Conservation (phyloP, 2,113 vertebrate genomes). For the Pleuronectes platessa region DNA sequence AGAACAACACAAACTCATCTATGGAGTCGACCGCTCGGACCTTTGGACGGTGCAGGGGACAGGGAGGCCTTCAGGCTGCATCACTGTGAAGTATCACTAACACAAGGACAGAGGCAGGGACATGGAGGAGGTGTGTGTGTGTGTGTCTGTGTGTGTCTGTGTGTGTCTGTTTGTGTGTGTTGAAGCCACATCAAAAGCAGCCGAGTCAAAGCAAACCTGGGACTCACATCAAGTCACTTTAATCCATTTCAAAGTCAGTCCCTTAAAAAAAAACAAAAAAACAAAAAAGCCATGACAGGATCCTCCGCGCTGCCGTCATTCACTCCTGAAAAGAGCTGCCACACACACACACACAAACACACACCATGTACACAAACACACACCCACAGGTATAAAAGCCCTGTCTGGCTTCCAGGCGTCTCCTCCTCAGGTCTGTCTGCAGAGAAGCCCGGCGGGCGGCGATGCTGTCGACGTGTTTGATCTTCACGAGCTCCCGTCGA, state of each 20-base stretch:
- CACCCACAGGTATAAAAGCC: conserved; percentile 33
- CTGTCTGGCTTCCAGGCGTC: conserved; percentile 55
- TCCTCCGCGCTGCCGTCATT: conserved; percentile 28
- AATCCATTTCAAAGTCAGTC: conserved; percentile 70
- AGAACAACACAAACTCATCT: neutral
- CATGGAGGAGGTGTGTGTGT: conserved; percentile 22
- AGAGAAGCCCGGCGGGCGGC: conserved; percentile 55
- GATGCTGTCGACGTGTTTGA: conserved; percentile 64
- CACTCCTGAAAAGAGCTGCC: conserved; percentile 19
- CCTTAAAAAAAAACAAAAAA: conserved; percentile 26
- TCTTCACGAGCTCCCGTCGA: conserved; percentile 58
- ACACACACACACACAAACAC: conserved; percentile 9
- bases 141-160: conserved; percentile 32
- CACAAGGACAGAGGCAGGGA: conserved; percentile 58
- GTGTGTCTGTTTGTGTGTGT: conserved; percentile 2
- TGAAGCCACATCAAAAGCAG: conserved; percentile 57
- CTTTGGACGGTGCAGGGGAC: neutral
- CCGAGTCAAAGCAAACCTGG: conserved; percentile 63
- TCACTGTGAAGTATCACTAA: conserved; percentile 40
- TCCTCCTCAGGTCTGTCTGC: conserved; percentile 71
- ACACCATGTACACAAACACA: conserved; percentile 8
- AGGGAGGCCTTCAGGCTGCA: conserved; percentile 41
- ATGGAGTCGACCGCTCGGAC: neutral
- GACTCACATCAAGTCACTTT: conserved; percentile 64
- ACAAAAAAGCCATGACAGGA: conserved; percentile 58